Evolutionary conservation across 1,140 invertebrate species (phyloP).

Genomic region (Leptopilina clavipes): DNA sequence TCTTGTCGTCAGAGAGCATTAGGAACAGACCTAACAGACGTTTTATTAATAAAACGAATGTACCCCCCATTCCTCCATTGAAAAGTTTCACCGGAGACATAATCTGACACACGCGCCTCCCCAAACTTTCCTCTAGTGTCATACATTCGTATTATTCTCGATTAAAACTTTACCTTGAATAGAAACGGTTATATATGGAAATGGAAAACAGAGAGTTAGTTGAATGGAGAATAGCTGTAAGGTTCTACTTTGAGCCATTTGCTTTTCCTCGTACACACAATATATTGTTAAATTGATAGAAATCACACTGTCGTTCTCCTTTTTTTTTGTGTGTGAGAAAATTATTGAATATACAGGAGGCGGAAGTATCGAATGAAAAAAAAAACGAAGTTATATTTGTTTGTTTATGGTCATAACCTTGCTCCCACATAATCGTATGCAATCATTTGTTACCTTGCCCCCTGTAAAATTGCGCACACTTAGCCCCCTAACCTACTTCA

Average conservation of each 20-base stretch:
- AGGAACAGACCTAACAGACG: background rate
- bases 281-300: constrained; percentile 12
- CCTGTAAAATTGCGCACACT: background rate
- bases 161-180: constrained; percentile 31
- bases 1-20: background rate
- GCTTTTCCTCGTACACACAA: background rate
- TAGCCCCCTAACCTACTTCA: constrained; percentile 22
- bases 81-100: constrained; percentile 30
- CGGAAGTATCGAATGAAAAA: background rate
- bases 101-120: constrained; percentile 25
- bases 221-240: constrained; percentile 6
- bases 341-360: background rate
- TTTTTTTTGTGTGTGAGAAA: background rate
- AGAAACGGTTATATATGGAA: constrained; percentile 1
- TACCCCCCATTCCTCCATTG: background rate
- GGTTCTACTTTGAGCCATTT: background rate
- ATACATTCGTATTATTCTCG: constrained; percentile 28
- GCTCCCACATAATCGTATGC: background rate
- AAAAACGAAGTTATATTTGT: background rate
- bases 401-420: background rate
- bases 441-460: background rate
- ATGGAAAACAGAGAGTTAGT: constrained; percentile 17
- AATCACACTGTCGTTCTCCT: background rate
- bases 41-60: constrained; percentile 23
- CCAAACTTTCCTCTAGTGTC: background rate